These are phyloP conservation scores for Sphaeridia pumilis DNA, from an alignment of 2,888 invertebrate genomes.

Conservation along the genomic window DNA sequence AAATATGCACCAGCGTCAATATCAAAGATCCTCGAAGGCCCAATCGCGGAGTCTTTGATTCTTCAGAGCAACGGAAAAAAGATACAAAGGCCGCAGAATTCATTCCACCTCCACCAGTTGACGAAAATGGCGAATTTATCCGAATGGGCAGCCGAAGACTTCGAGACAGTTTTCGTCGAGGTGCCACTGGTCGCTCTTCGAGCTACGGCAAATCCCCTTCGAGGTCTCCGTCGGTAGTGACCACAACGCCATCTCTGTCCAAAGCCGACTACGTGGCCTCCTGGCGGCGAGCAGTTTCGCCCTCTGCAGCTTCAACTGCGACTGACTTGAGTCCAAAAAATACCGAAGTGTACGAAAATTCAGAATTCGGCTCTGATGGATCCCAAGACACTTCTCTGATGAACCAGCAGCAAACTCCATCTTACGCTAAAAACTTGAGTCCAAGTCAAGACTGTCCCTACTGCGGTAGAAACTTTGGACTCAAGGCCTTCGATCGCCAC, in stretches of 20 bases:
- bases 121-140: conserved; percentile 13
- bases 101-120: conserved; percentile 37
- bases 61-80: conserved; percentile 75
- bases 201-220: conserved; percentile 14
- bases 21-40: conserved; percentile 62
- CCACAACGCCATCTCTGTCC: background rate
- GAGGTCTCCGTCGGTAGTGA: too few species aligned
- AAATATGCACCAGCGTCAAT: conserved; percentile 67
- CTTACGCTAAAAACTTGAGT: conserved; percentile 39
- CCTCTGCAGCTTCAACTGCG: background rate
- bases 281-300: conserved; percentile 12
- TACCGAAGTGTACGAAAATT: conserved; percentile 21
- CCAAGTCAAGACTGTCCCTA: conserved; percentile 64
- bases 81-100: conserved; percentile 53
- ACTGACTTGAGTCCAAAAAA: too few species aligned
- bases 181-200: conserved; percentile 3
- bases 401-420: conserved; percentile 15
- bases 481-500: conserved; percentile 83
- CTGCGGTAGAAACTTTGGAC: conserved; percentile 75
- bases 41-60: conserved; percentile 60
- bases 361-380: conserved; percentile 31
- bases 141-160: conserved; percentile 10
- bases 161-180: conserved; percentile 16
- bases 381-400: conserved; percentile 17
- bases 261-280: conserved; percentile 13